Evolutionary conservation across 2,113 vertebrate species (phyloP).

Genomic region (Lamprologus speciosus): DNA sequence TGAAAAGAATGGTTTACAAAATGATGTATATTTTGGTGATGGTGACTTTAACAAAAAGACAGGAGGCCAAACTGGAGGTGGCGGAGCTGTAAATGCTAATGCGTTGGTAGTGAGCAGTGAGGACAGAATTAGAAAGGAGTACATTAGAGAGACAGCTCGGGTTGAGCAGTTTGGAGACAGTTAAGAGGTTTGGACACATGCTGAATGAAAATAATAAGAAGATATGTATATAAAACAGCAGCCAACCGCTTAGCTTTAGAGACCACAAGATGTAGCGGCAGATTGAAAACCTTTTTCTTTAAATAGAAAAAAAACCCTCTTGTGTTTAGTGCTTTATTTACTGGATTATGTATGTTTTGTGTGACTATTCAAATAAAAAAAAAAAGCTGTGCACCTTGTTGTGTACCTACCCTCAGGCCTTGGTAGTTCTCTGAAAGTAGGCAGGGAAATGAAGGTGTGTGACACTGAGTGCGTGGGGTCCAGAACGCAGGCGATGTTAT

Average conservation of each 20-base stretch:
- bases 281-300: not conserved
- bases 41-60: not conserved
- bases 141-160: not conserved
- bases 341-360: not conserved
- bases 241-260: not conserved
- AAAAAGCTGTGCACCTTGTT: not conserved
- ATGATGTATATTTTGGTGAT: not conserved
- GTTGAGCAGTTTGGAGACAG: not conserved
- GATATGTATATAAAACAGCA: not conserved
- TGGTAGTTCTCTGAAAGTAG: conserved; percentile 89
- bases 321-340: not conserved
- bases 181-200: not conserved
- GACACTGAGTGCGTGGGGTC: conserved; percentile 86
- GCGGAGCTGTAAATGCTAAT: not conserved
- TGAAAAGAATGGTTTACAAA: not conserved
- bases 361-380: not conserved
- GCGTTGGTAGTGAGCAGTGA: not conserved
- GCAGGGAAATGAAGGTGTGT: conserved; percentile 89
- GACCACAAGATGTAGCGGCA: not conserved
- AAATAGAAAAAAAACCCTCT: not conserved
- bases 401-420: conserved; percentile 81
- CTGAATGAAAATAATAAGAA: not conserved
- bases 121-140: not conserved
- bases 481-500: conserved; percentile 76
- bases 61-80: not conserved